These are phyloP conservation scores for Nyctereutes procyonoides DNA, from an alignment of 2,113 vertebrate species.

Conservation along the genomic window DNA sequence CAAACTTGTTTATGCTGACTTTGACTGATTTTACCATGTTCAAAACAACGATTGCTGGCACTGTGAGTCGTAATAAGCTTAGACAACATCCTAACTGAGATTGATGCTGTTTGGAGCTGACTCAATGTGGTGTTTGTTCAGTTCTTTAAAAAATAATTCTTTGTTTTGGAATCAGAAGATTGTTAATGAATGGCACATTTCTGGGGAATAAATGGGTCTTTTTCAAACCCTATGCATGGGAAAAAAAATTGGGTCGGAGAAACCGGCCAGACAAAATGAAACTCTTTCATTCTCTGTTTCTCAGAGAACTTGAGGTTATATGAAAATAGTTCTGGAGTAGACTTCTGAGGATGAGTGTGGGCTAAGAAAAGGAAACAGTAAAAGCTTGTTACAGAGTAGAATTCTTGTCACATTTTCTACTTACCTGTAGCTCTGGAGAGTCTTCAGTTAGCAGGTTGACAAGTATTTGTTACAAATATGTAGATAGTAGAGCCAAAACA, in stretches of 20 bases:
- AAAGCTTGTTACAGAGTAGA: not conserved
- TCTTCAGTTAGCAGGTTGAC: not conserved
- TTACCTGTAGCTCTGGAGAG: not conserved
- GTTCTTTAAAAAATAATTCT: not conserved
- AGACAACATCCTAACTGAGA: not conserved
- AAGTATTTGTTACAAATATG: not conserved
- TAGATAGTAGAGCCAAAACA: not conserved
- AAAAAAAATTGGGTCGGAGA: not conserved
- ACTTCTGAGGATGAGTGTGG: not conserved
- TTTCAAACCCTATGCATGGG: not conserved
- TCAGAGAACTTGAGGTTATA: not conserved
- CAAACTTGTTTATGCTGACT: not conserved
- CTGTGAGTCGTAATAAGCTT: not conserved
- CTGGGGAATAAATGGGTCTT: constrained; percentile 14
- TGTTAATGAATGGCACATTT: constrained; percentile 41
- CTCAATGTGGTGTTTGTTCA: constrained; percentile 4
- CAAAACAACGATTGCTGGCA: not conserved
- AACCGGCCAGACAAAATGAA: not conserved
- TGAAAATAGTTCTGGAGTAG: not conserved
- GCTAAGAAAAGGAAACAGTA: not conserved
- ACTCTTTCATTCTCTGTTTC: not conserved
- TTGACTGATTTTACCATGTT: not conserved
- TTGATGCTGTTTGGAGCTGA: not conserved
- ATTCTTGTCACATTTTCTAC: not conserved
- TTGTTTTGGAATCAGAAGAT: constrained; percentile 26